phyloP scores from a whole-genome alignment of 2,797 vertebrate species.

The Amazona ochrocephala region DNA sequence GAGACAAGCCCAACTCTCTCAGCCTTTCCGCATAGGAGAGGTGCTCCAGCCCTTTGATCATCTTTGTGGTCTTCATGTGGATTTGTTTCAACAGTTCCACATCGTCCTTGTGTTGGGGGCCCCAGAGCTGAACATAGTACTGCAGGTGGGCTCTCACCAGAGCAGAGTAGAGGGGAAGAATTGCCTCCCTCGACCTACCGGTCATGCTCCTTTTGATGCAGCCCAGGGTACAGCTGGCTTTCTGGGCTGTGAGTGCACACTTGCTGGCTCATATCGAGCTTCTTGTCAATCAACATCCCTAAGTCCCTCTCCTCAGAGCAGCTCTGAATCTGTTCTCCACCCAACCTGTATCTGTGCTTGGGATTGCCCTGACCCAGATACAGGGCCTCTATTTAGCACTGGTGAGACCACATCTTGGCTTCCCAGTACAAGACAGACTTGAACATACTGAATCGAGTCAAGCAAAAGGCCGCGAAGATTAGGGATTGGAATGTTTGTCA shows the following conservation, averaged over 20 bases:
- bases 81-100: not conserved
- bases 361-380: not conserved
- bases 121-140: not conserved
- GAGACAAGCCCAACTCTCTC: not conserved
- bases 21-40: not conserved
- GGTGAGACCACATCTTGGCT: not conserved
- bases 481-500: not conserved
- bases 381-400: not conserved
- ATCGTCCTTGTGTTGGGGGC: not conserved
- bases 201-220: not conserved
- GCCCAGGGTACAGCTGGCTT: not conserved
- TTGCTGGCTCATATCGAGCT: not conserved
- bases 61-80: not conserved
- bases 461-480: not conserved
- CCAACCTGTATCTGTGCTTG: not conserved
- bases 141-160: not conserved
- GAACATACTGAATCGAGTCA: not conserved
- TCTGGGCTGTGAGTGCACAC: not conserved
- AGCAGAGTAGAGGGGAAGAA: not conserved
- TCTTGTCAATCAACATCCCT: not conserved
- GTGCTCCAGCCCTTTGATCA: not conserved
- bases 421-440: not conserved
- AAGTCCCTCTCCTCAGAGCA: not conserved
- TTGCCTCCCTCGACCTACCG: not conserved
- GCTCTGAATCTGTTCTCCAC: not conserved